These are phyloP conservation scores for Sebastes umbrosus DNA, from an alignment of 2,797 vertebrate genomes.

Conservation along the genomic window DNA sequence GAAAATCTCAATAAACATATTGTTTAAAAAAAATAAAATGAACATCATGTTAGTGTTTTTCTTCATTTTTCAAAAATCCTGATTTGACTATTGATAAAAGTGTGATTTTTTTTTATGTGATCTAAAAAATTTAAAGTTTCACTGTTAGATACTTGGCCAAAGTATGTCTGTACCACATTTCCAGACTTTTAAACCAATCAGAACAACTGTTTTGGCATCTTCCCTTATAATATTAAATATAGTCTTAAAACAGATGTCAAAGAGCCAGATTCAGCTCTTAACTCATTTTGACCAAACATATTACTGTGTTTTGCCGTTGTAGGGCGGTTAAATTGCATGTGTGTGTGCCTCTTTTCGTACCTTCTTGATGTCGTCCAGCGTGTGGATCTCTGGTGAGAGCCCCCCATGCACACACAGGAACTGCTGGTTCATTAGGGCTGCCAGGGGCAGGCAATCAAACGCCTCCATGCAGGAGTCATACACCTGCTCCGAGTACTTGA, in stretches of 20 bases:
- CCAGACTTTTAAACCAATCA: too few relatives aligned
- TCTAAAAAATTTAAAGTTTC: fast-evolving
- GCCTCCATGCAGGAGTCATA: slow-evolving; percentile 89
- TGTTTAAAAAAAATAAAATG: too few relatives aligned
- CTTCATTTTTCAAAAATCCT: too few relatives aligned
- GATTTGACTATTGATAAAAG: fast-evolving
- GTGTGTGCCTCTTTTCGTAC: slow-evolving; percentile 45
- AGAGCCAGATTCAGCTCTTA: not conserved
- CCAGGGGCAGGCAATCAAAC: slow-evolving; percentile 87
- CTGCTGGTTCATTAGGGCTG: slow-evolving; percentile 89
- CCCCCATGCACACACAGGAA: slow-evolving; percentile 87
- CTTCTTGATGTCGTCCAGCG: slow-evolving; percentile 88
- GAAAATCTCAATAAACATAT: too few relatives aligned
- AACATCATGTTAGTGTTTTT: too few relatives aligned
- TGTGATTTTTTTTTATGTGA: too few relatives aligned
- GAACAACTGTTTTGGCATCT: too few relatives aligned
- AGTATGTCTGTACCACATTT: too few relatives aligned
- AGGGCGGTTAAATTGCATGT: not conserved
- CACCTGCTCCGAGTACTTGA: slow-evolving; percentile 89
- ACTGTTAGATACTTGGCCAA: too few relatives aligned
- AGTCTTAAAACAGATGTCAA: not conserved
- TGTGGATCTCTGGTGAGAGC: slow-evolving; percentile 87
- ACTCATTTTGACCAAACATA: not conserved
- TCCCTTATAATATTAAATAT: too few relatives aligned
- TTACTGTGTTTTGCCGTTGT: not conserved